Evolutionary conservation across 2,797 vertebrate genomes (phyloP), one percentile per base, ranked within the genome.

Genomic region (Eleutherodactylus coqui): DNA sequence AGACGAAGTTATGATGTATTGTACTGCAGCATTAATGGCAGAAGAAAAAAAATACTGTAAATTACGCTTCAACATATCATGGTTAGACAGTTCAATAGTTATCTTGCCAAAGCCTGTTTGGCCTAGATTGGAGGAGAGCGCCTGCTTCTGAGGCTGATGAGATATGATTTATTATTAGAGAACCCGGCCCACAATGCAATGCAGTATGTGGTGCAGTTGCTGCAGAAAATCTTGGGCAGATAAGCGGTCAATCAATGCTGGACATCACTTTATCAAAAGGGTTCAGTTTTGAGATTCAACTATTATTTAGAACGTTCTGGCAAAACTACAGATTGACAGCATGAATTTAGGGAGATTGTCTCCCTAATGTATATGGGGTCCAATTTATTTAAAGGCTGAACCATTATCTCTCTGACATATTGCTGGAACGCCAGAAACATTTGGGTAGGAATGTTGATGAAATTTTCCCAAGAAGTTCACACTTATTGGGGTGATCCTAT

Each of bases 161-260:
- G 76, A 78, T 78, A 41, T 78, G 34, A 78, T 60, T n/a, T n/a
- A n/a, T n/a, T 58, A 78, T 51, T 16, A 38, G 51, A 77, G 6
- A 77, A 55, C 34, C 47, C 47, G 10, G 29, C 29, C 34, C 47
- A 76, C n/a, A 19, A 19, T 34, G 29, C 47, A 51, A 32, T 51
- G 29, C 24, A 24, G n/a, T 16, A 24, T 5, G 16, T 60, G 51
- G 29, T 55, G 32, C 75, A 36, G 75, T n/a, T 77, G 53, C 76
- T 78, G 76, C 53, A 58, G 76, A 41, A 78, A 41, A 41, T 41
- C 51, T 60, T 41, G 21, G n/a, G 32, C 4, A 58, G 53, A 78
- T 16, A 53, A 78, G 3, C 17, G 1, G 76, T 78, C 53, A 60
- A 60, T 78, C 76, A 60, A 60, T 38, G 76, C 34, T 1, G 45